Conservation (phyloP, 2,113 vertebrate species). For the Brachionichthys hirsutus region DNA sequence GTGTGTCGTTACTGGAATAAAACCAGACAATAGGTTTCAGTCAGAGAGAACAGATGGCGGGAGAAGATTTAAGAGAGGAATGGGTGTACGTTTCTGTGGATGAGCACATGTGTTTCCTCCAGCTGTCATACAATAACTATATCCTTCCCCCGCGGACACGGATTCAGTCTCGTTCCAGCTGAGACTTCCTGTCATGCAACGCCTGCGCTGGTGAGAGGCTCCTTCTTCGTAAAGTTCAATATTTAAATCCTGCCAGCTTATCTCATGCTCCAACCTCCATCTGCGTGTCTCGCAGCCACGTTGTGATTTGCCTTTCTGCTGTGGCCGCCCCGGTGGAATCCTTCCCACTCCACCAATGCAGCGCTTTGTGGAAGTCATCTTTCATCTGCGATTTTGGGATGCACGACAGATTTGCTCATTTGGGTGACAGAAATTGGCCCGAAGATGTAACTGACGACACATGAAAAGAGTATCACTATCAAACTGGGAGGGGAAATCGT, state of each 20-base stretch:
- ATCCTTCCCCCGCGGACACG: slow-evolving; percentile 29
- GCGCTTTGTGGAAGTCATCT: slow-evolving; percentile 23
- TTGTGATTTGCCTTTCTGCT: slow-evolving; percentile 42
- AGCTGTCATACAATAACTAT: slow-evolving; percentile 48
- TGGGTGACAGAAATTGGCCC: slow-evolving; percentile 26
- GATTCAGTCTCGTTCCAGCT: slow-evolving; percentile 40
- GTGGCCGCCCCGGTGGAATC: slow-evolving; percentile 12
- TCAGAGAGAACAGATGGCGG: not conserved
- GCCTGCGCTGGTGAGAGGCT: slow-evolving; percentile 32
- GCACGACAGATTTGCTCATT: slow-evolving; percentile 26
- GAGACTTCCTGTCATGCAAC: slow-evolving; percentile 41
- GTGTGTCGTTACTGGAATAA: not conserved
- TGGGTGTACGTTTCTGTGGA: slow-evolving; percentile 33
- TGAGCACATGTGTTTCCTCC: slow-evolving; percentile 49
- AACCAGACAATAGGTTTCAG: not conserved
- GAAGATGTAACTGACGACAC: slow-evolving; percentile 33
- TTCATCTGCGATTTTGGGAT: slow-evolving; percentile 41
- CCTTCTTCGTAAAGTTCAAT: slow-evolving; percentile 34
- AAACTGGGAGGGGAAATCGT: slow-evolving; percentile 15
- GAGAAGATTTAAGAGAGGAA: not conserved
- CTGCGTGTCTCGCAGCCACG: slow-evolving; percentile 46
- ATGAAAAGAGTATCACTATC: not conserved
- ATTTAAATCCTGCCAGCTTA: slow-evolving; percentile 49
- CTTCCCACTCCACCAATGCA: slow-evolving; percentile 12
- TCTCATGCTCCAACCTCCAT: slow-evolving; percentile 43